These are phyloP conservation scores for Chouioia cunea DNA, from an alignment of 2,888 invertebrate species.

Conservation along the genomic window DNA sequence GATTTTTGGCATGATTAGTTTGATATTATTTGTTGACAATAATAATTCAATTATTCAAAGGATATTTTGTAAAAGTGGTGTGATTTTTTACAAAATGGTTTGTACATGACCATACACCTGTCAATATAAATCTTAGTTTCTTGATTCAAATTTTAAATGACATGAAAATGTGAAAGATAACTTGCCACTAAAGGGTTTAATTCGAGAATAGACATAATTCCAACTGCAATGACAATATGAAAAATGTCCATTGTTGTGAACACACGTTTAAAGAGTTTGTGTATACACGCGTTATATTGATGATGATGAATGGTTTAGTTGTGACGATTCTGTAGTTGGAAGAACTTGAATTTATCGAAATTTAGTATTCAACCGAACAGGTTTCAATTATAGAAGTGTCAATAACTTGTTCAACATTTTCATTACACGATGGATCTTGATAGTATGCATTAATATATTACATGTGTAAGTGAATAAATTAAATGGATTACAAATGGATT, in stretches of 20 bases:
- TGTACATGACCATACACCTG: neutral
- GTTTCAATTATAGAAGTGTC: too few relatives aligned
- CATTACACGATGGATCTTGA: too few relatives aligned
- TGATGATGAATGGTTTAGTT: too few relatives aligned
- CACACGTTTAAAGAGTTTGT: too few relatives aligned
- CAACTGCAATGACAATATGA: conserved; percentile 4
- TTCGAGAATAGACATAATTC: neutral
- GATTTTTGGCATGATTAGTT: neutral
- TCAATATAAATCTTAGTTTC: neutral
- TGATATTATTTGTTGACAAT: neutral
- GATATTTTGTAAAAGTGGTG: neutral
- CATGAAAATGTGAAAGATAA: neutral
- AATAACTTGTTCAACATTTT: too few relatives aligned
- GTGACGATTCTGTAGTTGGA: neutral
- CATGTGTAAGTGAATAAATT: too few relatives aligned
- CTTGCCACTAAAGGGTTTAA: neutral
- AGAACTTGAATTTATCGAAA: too few relatives aligned
- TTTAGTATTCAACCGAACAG: too few relatives aligned
- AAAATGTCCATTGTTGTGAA: too few relatives aligned
- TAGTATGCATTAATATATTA: too few relatives aligned
- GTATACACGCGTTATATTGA: too few relatives aligned
- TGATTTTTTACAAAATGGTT: neutral
- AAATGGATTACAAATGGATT: too few relatives aligned
- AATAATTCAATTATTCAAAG: neutral
- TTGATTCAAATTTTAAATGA: neutral